These are phyloP conservation scores for Phragmatobia fuliginosa DNA, from an alignment of 2,888 invertebrate genomes.

Conservation along the genomic window DNA sequence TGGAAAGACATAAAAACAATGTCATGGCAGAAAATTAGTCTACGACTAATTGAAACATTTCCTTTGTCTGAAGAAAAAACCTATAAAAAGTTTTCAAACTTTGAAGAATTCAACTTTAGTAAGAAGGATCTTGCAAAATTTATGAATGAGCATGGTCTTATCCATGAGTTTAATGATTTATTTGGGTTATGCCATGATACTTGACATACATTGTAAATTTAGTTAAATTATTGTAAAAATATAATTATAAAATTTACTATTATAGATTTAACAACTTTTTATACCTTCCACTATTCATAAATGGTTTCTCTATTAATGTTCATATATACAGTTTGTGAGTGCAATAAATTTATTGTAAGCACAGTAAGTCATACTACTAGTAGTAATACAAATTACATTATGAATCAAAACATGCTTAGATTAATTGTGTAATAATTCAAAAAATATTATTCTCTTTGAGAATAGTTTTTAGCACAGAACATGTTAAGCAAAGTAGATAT, in stretches of 20 bases:
- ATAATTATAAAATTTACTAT: not conserved
- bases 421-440: not conserved
- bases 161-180: constrained; percentile 92
- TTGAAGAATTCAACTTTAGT: constrained; percentile 91
- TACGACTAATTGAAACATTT: constrained; percentile 90
- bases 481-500: not conserved
- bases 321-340: not conserved
- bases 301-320: not conserved
- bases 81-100: constrained; percentile 88
- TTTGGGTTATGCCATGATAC: constrained; percentile 88
- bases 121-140: constrained; percentile 93
- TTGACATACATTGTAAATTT: constrained; percentile 2
- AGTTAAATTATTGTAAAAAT: not conserved
- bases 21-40: constrained; percentile 94
- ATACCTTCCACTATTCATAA: not conserved
- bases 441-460: not conserved
- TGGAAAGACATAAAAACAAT: constrained; percentile 93
- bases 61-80: constrained; percentile 61
- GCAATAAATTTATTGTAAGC: not conserved
- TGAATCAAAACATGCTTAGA: not conserved
- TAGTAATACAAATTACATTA: not conserved
- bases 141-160: constrained; percentile 89
- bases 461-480: no score
- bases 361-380: not conserved
- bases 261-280: not conserved